Base-by-base conservation (phyloP, 2,113 vertebrate genomes). In the Centropus bengalensis region DNA sequence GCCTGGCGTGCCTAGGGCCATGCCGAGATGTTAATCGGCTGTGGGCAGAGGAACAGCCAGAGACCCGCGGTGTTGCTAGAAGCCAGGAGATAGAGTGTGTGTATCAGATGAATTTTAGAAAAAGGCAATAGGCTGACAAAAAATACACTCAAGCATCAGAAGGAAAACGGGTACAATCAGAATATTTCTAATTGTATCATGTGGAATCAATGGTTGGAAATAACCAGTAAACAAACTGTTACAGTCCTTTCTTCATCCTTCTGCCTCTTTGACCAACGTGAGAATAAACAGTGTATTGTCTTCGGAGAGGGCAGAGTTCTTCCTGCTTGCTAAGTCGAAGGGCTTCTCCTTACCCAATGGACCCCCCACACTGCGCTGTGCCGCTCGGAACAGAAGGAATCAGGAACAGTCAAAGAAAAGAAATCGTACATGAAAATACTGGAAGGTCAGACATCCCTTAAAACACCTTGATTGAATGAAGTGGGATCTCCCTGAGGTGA, bases 391-490 rank as follows among this genome's bases (percentile, higher is more conserved):
- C 18, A 77, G 64, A 86, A 73, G 67, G 16, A 70, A 64, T 44
- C 38, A 59, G 55, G 28, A 58, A 45, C 45, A 60, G 38, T 5
- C n/a, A 86, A 81, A 10, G 13, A 44, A 21, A 75, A 12, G 26
- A 69, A 38, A 73, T 19, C 15, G 26, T 17, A 71, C 4, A 64
- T 82, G 63, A 84, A 89, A 87, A 58, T 59, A 82, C 22, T 38
- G 28, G 12, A 82, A 84, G 81, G 91, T 69, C 80, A 86, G 58
- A 27, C 86, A 80, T 69, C 89, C 68, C 82, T 78, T 74, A 86
- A 97, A 96, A 93, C 77, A 94, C 40, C 45, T 78, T 63, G 20
- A 38, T 19, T 71, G 77, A 89, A 89, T 81, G 59, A 67, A 79
- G 12, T 62, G 52, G 32, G 20, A 63, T 84, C 33, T 92, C 83